Percentiles rank a stretch among this genome's conserved stretches.
phyloP scores from a whole-genome alignment of 2,888 invertebrate genomes.

The Xestoiulus laeticollis region DNA sequence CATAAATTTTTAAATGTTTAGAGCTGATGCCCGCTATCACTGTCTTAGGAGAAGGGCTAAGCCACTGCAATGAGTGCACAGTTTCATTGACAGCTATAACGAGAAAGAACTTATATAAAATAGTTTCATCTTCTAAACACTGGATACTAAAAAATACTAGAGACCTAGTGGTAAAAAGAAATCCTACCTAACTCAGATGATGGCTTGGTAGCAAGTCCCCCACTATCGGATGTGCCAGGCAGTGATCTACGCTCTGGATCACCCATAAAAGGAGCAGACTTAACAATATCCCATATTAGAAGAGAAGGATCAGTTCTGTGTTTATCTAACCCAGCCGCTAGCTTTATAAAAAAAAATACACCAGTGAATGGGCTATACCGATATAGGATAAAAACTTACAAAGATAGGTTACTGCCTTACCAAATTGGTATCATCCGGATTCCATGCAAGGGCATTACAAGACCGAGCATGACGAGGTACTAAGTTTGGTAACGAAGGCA shows the following conservation, averaged over 20 bases:
- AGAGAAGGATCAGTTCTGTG: slow-evolving; percentile 88
- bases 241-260: slow-evolving; percentile 55
- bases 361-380: too few species aligned
- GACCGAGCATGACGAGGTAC: slow-evolving; percentile 84
- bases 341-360: slow-evolving; percentile 60
- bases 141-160: too few species aligned
- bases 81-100: slow-evolving; percentile 78
- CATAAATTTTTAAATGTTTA: slow-evolving; percentile 87
- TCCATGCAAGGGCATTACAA: slow-evolving; percentile 90
- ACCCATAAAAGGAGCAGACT: slow-evolving; percentile 60
- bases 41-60: slow-evolving; percentile 75
- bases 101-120: slow-evolving; percentile 40
- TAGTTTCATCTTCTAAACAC: too few species aligned
- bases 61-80: slow-evolving; percentile 86
- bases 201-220: slow-evolving; percentile 68
- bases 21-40: slow-evolving; percentile 90
- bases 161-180: too few species aligned
- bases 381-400: too few species aligned
- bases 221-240: slow-evolving; percentile 59
- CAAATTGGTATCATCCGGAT: slow-evolving; percentile 80
- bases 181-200: slow-evolving; percentile 71
- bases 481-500: slow-evolving; percentile 57
- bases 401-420: too few species aligned
- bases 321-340: slow-evolving; percentile 89
- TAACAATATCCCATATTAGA: slow-evolving; percentile 85